Evolutionary conservation across 2,797 vertebrate genomes (phyloP).

Genomic region (Sebastes itinus): DNA sequence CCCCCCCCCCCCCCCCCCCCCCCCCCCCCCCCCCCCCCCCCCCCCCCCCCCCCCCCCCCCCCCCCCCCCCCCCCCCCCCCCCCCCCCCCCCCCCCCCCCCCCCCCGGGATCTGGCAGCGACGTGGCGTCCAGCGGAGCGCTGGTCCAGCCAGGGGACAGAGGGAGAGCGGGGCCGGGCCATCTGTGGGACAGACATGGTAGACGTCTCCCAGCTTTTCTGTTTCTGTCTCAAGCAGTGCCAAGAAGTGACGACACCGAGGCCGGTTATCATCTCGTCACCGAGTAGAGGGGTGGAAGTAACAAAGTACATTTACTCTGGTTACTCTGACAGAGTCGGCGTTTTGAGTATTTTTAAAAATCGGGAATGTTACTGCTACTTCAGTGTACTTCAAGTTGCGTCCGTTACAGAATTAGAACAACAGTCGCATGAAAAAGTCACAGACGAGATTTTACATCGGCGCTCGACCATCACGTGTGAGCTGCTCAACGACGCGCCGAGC

Average conservation of each 20-base stretch:
- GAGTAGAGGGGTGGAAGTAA: background rate
- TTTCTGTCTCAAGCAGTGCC: slow-evolving; percentile 20
- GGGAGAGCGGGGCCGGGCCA: slow-evolving; percentile 60
- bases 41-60: no score
- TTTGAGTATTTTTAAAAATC: background rate
- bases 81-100: no score
- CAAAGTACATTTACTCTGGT: background rate
- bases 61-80: no score
- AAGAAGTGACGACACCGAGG: slow-evolving; percentile 37
- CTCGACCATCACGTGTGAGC: no score
- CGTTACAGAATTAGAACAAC: no score
- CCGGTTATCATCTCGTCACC: background rate
- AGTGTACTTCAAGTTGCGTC: no score
- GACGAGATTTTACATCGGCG: no score
- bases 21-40: no score
- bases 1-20: no score
- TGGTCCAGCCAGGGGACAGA: slow-evolving; percentile 55
- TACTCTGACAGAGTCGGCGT: background rate
- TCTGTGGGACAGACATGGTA: slow-evolving; percentile 74
- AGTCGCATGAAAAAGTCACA: background rate
- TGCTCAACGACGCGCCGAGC: no score
- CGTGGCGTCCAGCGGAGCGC: slow-evolving; percentile 20
- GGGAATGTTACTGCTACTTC: background rate
- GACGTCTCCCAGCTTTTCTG: slow-evolving; percentile 40
- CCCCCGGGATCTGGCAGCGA: slow-evolving; percentile 17